Evolutionary conservation across 1,140 invertebrate species (phyloP).

Genomic region (Dinothrombium tinctorium): DNA sequence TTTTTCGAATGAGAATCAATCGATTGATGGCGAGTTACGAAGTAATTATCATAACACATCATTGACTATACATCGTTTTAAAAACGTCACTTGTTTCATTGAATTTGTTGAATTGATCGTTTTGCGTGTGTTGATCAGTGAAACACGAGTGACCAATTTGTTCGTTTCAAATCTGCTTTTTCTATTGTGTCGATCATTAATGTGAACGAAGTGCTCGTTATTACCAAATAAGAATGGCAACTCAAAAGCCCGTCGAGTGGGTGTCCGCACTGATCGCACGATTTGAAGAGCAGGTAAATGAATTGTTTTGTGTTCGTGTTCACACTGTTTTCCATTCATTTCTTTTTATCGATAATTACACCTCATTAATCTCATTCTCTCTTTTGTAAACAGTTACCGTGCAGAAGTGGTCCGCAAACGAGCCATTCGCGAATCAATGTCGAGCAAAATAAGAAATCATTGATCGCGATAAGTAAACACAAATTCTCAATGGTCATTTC

Average conservation of each 20-base stretch:
- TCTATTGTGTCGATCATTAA: too few species aligned
- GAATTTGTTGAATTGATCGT: too few species aligned
- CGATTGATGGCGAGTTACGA: too few species aligned
- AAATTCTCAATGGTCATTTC: constrained; percentile 83
- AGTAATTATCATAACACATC: too few species aligned
- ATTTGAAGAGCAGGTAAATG: constrained; percentile 79
- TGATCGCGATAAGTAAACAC: constrained; percentile 79
- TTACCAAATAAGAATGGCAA: constrained; percentile 47
- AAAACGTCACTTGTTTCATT: too few species aligned
- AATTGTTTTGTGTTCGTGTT: constrained; percentile 13
- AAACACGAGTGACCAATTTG: too few species aligned
- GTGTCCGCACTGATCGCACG: constrained; percentile 69
- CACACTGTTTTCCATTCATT: not conserved
- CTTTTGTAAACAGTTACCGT: constrained; percentile 48
- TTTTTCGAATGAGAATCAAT: too few species aligned
- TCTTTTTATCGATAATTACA: constrained; percentile 1
- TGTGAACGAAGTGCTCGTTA: too few species aligned
- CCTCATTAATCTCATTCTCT: constrained; percentile 1
- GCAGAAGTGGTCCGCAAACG: constrained; percentile 68
- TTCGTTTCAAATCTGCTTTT: too few species aligned
- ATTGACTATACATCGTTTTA: too few species aligned
- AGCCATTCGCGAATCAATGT: constrained; percentile 68
- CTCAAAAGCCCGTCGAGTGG: constrained; percentile 93
- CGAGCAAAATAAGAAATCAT: constrained; percentile 79
- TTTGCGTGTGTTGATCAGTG: too few species aligned